phyloP scores from a whole-genome alignment of 2,888 invertebrate genomes.

The Operophtera brumata region DNA sequence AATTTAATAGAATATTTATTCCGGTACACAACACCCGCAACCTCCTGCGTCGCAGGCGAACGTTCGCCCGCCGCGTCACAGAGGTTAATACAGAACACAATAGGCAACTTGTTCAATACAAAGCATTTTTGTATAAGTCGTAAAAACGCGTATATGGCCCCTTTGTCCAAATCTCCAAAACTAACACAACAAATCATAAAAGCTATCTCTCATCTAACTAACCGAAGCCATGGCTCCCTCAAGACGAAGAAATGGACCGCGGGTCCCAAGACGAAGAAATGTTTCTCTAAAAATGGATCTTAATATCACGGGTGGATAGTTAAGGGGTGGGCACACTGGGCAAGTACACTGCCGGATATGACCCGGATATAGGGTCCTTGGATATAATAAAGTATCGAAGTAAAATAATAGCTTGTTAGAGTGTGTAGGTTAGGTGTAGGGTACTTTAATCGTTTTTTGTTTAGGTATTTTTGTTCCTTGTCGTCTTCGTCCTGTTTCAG shows the following conservation, averaged over 20 bases:
- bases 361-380: slow-evolving; percentile 8
- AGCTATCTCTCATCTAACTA: slow-evolving; percentile 21
- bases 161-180: slow-evolving; percentile 21
- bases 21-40: no score
- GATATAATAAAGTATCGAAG: slow-evolving; percentile 9
- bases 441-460: background rate
- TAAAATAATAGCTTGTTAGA: background rate
- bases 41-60: no score
- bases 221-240: slow-evolving; percentile 3
- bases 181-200: slow-evolving; percentile 27
- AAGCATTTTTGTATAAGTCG: slow-evolving; percentile 3
- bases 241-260: slow-evolving; percentile 18
- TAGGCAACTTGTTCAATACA: background rate
- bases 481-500: background rate
- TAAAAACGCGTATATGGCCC: slow-evolving; percentile 16
- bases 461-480: background rate
- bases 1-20: no score
- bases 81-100: background rate
- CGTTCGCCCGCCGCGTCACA: no score
- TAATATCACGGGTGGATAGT: slow-evolving; percentile 25
- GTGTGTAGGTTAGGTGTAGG: no score
- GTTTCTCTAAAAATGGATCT: slow-evolving; percentile 22
- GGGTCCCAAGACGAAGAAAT: slow-evolving; percentile 15
- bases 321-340: slow-evolving; percentile 5
- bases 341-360: slow-evolving; percentile 8